Conservation (phyloP, 2,888 invertebrate genomes). For the Amphipyra berbera region DNA sequence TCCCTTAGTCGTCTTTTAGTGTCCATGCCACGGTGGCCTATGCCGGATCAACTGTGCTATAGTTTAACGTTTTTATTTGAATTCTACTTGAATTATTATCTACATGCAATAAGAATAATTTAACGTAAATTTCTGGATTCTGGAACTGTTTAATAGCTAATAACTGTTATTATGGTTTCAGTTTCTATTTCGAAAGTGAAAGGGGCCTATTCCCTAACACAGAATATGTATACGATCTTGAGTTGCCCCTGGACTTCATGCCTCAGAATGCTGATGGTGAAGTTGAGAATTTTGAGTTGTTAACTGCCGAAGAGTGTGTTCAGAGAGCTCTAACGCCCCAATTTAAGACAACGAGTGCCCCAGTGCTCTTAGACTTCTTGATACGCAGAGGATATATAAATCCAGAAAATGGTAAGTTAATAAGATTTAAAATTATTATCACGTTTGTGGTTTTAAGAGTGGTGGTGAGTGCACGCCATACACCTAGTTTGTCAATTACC, state of each 20-base stretch:
- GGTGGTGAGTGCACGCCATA: too few relatives aligned
- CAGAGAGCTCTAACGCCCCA: conserved; percentile 95
- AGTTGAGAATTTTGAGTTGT: conserved; percentile 96
- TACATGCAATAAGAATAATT: too few relatives aligned
- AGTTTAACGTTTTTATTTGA: too few relatives aligned
- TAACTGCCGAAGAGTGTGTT: conserved; percentile 95
- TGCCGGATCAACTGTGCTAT: too few relatives aligned
- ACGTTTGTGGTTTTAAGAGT: too few relatives aligned
- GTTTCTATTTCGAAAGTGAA: conserved; percentile 97
- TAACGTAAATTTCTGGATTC: too few relatives aligned
- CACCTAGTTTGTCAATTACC: too few relatives aligned
- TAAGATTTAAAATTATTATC: neutral
- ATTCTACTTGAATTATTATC: too few relatives aligned
- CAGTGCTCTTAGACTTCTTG: conserved; percentile 97
- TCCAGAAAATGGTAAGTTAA: conserved; percentile 94
- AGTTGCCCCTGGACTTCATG: conserved; percentile 96
- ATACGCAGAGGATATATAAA: conserved; percentile 97
- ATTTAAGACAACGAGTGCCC: conserved; percentile 98
- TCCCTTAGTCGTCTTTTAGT: too few relatives aligned
- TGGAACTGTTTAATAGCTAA: neutral
- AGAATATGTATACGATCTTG: conserved; percentile 97
- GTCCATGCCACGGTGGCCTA: too few relatives aligned
- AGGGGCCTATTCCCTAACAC: conserved; percentile 98
- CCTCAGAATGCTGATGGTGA: conserved; percentile 98
- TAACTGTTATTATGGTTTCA: conserved; percentile 74